phyloP scores from a whole-genome alignment of 2,888 invertebrate genomes.

The Leptopilina drosophilae region DNA sequence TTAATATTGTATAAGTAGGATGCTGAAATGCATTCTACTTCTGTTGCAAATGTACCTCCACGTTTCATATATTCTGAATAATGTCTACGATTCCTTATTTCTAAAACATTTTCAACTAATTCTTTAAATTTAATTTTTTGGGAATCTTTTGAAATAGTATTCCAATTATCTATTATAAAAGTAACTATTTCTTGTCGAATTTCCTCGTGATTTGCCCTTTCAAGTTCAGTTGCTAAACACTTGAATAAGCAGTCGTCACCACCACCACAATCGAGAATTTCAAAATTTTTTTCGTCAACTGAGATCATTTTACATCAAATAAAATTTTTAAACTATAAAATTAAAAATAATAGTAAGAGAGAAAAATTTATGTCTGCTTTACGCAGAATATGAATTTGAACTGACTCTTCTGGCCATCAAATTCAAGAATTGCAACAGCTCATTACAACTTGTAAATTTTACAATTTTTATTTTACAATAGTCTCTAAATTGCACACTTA shows the following conservation, averaged over 20 bases:
- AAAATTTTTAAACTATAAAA: too few species aligned
- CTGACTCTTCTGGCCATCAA: too few species aligned
- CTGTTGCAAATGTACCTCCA: neutral
- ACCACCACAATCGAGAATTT: neutral
- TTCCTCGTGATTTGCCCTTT: neutral
- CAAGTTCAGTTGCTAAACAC: neutral
- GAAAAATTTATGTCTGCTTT: too few species aligned
- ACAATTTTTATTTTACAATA: too few species aligned
- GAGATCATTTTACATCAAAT: neutral
- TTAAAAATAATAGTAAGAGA: too few species aligned
- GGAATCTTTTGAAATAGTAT: neutral
- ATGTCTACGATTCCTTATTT: constrained; percentile 43
- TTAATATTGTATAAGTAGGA: neutral
- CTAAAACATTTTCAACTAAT: constrained; percentile 45
- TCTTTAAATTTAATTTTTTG: neutral
- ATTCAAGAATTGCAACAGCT: too few species aligned
- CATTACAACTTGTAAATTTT: too few species aligned
- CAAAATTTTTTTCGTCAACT: neutral
- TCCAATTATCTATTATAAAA: neutral
- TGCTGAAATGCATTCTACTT: neutral
- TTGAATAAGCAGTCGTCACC: neutral
- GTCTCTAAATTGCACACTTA: too few species aligned
- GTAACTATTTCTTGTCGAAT: neutral
- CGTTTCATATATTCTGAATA: neutral
- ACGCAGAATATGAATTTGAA: too few species aligned